phyloP scores from a whole-genome alignment of 2,888 invertebrate species.

The Dasypolia templi region DNA sequence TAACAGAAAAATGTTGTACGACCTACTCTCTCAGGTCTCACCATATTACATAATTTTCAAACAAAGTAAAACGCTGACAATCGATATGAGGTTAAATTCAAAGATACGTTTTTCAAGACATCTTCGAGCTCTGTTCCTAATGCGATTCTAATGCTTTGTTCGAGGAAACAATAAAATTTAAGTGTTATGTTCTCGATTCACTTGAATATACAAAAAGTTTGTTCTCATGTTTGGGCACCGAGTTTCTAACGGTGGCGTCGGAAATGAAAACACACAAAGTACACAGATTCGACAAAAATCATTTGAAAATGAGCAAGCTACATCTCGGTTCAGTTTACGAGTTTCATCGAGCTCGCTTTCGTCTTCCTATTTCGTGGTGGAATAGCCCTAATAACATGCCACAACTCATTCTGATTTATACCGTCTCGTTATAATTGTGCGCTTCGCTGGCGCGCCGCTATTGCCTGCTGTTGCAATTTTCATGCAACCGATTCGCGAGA shows the following conservation, averaged over 20 bases:
- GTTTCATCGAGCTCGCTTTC: constrained; percentile 82
- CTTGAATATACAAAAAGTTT: constrained; percentile 68
- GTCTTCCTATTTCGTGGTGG: constrained; percentile 85
- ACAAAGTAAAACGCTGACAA: constrained; percentile 67
- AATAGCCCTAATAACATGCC: constrained; percentile 90
- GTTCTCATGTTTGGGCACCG: constrained; percentile 57
- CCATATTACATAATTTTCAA: constrained; percentile 57
- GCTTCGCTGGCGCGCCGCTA: constrained; percentile 87
- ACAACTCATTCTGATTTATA: constrained; percentile 91
- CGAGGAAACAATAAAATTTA: constrained; percentile 70
- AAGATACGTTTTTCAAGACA: constrained; percentile 63
- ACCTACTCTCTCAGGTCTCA: constrained; percentile 31
- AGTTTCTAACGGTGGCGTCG: constrained; percentile 52
- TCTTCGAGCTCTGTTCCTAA: constrained; percentile 59
- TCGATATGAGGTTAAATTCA: constrained; percentile 64
- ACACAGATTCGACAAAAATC: constrained; percentile 67
- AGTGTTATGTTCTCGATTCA: constrained; percentile 70
- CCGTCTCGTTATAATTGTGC: constrained; percentile 90
- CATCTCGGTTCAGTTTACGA: constrained; percentile 78
- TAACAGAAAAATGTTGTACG: constrained; percentile 58
- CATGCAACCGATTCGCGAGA: constrained; percentile 88
- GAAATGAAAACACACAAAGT: constrained; percentile 68
- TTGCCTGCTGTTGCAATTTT: constrained; percentile 88
- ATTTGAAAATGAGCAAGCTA: constrained; percentile 73
- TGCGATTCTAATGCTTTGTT: constrained; percentile 71